Evolutionary conservation across 35 echinoderm and acorn worm genomes (phyloP), one percentile per base, ranked within the genome.

Genomic region (Chiridota heheva): DNA sequence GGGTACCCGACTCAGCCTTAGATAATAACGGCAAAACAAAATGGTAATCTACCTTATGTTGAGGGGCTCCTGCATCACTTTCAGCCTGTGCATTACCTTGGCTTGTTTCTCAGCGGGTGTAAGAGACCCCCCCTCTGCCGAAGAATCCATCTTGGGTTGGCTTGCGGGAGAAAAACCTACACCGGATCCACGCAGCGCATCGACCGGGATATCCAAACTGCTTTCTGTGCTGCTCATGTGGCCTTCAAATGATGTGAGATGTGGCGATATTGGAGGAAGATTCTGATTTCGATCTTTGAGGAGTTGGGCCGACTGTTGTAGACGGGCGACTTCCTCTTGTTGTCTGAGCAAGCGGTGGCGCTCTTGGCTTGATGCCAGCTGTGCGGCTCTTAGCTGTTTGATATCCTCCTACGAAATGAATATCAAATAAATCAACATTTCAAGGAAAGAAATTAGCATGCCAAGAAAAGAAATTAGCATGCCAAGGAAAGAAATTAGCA

Each of bases 71-170:
- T 92, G 82, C 57, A 92, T 58, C 69, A 66, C 82, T 44, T 97
- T 97, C 47, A 60, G 47, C 15, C 43, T 77, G 71, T 91, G 94
- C 84, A 97, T 43, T 42, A 90, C 95, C 67, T 82, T 73, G 7
- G 83, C 86, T 67, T 98, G 95, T 44, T 98, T 98, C 44, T 98
- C 84, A 32, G 85, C 84, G n/a, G 95, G 69, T 40, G 38, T 72
- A 16, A 31, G 40, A 57, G 7, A 37, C 36, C 31, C 56, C 67
- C 44, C 67, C 44, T 18, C 42, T 44, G 28, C 42, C 61, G 16
- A 51, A 32, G 8, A 13, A 22, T 35, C 32, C 67, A 41, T 30
- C 78, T 0, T 34, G 67, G 16, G 63, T 46, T 13, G 67, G 22
- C 13, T 31, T 26, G 22, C 27, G 18, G 15, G 27, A 43, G 63